Percentiles rank a stretch among this genome's conserved stretches.
These are phyloP conservation scores for Tromatobia lineatoria DNA, from an alignment of 2,888 invertebrate genomes.

Conservation along the genomic window DNA sequence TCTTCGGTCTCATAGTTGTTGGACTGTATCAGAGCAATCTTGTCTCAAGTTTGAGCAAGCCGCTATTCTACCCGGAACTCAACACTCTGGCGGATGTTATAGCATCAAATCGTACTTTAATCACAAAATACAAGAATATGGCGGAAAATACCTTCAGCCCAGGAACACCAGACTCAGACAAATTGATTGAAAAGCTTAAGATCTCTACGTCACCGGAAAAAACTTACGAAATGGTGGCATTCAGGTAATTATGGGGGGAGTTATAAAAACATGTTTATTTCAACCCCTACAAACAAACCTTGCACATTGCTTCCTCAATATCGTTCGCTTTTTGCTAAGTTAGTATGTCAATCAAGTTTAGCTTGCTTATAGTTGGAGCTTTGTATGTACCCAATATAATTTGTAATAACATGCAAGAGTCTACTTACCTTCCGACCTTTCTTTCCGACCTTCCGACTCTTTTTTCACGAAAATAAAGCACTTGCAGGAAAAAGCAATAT, in stretches of 20 bases:
- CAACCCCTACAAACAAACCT: no score
- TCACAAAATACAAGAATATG: conserved; percentile 77
- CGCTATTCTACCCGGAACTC: conserved; percentile 73
- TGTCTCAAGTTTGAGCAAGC: conserved; percentile 75
- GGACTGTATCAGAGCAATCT: conserved; percentile 75
- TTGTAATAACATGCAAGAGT: no score
- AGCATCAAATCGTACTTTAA: conserved; percentile 68
- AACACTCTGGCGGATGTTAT: conserved; percentile 74
- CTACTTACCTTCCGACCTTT: no score
- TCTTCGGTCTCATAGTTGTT: conserved; percentile 72
- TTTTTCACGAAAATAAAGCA: no score
- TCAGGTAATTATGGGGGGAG: conserved; percentile 39
- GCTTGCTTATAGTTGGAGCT: no score
- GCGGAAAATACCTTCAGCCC: conserved; percentile 62
- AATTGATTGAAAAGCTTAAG: conserved; percentile 44
- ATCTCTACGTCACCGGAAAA: conserved; percentile 27
- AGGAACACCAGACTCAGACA: conserved; percentile 51
- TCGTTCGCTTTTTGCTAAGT: no score
- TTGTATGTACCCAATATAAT: no score
- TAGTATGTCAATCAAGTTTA: no score
- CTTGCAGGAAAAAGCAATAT: no score
- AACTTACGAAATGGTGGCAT: conserved; percentile 70
- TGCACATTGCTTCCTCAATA: no score
- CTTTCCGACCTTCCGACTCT: no score
- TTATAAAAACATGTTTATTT: background rate